Percentiles rank a stretch among this genome's conserved stretches.
These are phyloP conservation scores for Tupiocoris notatus DNA, from an alignment of 2,888 invertebrate genomes.

Conservation along the genomic window DNA sequence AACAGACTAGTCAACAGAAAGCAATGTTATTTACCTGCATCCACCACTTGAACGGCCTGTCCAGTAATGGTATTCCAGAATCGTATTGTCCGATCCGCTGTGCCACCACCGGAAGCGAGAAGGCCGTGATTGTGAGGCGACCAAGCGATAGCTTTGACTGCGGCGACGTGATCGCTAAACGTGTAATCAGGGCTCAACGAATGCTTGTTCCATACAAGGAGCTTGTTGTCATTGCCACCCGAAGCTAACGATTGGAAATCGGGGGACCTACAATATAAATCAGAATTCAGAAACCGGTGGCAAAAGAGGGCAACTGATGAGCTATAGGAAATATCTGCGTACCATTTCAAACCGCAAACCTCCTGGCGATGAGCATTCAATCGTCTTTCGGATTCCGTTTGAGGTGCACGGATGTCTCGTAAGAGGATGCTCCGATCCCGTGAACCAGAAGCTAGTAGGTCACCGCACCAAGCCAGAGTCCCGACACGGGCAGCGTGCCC, in stretches of 20 bases:
- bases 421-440: conserved; percentile 90
- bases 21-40: conserved; percentile 71
- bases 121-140: conserved; percentile 97
- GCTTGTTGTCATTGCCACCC: conserved; percentile 96
- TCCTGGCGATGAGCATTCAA: conserved; percentile 91
- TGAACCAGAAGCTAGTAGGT: conserved; percentile 91
- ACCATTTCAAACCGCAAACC: conserved; percentile 97
- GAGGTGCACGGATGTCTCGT: conserved; percentile 81
- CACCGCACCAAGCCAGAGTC: conserved; percentile 94
- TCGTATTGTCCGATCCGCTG: conserved; percentile 83
- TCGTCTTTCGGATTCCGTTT: conserved; percentile 65
- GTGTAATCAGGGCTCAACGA: conserved; percentile 87
- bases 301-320: not conserved
- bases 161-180: conserved; percentile 94
- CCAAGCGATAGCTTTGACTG: conserved; percentile 98
- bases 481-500: conserved; percentile 94
- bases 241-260: conserved; percentile 96
- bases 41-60: conserved; percentile 96
- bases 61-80: conserved; percentile 99
- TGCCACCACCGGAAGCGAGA: conserved; percentile 95
- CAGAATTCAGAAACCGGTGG: not conserved
- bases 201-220: conserved; percentile 90
- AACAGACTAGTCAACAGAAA: too few species aligned
- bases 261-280: conserved; percentile 62
- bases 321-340: too few species aligned